Evolutionary conservation across 2,113 vertebrate species (phyloP), one percentile per base, ranked within the genome.

Genomic region (Thunnus maccoyii): DNA sequence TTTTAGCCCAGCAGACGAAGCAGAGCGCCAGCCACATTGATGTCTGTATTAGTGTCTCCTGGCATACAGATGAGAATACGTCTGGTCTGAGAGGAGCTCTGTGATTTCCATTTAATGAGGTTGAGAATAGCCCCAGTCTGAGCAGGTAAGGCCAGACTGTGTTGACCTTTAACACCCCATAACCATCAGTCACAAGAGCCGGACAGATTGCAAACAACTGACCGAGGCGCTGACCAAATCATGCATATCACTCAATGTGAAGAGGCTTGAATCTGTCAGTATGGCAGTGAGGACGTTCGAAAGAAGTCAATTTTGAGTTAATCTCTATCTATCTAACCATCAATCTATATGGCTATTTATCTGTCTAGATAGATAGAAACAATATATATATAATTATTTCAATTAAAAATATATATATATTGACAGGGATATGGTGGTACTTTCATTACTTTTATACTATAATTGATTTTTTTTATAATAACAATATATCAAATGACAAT

Each of bases 41-140:
- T 41, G 85, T 91, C 83, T 80, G 76, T 50, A 76, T 88, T 82
- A 62, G 75, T 14, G 78, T 80, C 58, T 78, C 50, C 55, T 30
- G 57, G 88, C 82, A 88, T 88, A 89, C 82, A 83, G 80, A 93
- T 87, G 86, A 92, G 86, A 46, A 22, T 16, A 57, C 3, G 76
- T 69, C 88, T 77, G 61, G 41, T 55, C 51, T 18, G 3, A 81
- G 76, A 72, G 63, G 67, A 81, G 81, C 68, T 75, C 84, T 73
- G 75, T 71, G 82, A 77, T 87, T 69, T 80, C 76, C 47, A 51
- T 84, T 71, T 90, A 93, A 93, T 89, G 91, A 91, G 91, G 69
- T 64, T 64, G 76, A 84, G 68, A 83, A 74, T 60, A 77, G 70
- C 72, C 55, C 13, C 52, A 22, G 57, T 85, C 79, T 3, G 9